These are phyloP conservation scores for Noturus placidus DNA, from an alignment of 2,113 vertebrate species.

Conservation along the genomic window DNA sequence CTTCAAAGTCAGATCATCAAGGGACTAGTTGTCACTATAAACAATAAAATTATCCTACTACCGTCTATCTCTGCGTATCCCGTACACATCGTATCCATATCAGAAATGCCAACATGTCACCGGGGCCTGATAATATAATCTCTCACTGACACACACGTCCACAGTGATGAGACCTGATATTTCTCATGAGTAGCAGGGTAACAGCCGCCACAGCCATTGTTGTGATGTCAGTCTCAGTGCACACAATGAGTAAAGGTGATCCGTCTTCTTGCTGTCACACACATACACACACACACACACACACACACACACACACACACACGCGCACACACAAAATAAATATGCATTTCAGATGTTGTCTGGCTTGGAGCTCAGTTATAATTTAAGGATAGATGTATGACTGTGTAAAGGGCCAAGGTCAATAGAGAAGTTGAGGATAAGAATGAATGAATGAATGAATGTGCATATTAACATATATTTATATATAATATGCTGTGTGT, in stretches of 20 bases:
- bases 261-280: constrained; percentile 59
- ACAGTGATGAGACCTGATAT: constrained; percentile 32
- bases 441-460: background rate
- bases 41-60: constrained; percentile 6
- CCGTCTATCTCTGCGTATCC: background rate
- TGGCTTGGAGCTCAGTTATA: constrained; percentile 46
- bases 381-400: constrained; percentile 38
- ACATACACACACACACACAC: constrained; percentile 55
- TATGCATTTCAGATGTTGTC: constrained; percentile 29
- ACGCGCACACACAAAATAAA: constrained; percentile 45
- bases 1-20: background rate
- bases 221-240: background rate
- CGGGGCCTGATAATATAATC: constrained; percentile 10
- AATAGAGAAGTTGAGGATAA: background rate
- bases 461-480: background rate
- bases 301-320: constrained; percentile 59
- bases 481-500: background rate
- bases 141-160: background rate
- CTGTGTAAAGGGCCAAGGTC: constrained; percentile 14
- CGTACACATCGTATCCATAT: background rate
- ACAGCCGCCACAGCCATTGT: background rate
- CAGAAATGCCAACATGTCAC: constrained; percentile 16
- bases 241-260: constrained; percentile 55
- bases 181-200: constrained; percentile 22
- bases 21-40: background rate